Evolutionary conservation across 2,888 invertebrate genomes (phyloP).

Genomic region (Athalia cordata): DNA sequence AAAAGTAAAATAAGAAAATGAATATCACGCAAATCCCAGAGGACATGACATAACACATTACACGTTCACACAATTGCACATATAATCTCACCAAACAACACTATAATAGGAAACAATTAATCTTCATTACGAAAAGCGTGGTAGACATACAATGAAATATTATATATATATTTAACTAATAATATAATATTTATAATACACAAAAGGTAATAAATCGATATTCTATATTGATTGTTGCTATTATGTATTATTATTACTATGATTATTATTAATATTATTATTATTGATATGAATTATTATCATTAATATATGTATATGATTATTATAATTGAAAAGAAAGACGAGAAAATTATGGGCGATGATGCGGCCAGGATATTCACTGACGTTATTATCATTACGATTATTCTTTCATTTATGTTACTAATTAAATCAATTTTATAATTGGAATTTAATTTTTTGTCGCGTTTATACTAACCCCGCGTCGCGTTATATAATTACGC

Average conservation of each 20-base stretch:
- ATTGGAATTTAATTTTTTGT: not conserved
- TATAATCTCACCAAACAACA: conserved; percentile 19
- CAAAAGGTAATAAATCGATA: conserved; percentile 33
- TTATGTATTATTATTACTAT: not conserved
- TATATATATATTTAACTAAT: conserved; percentile 57
- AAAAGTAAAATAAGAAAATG: no score
- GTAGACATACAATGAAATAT: conserved; percentile 53
- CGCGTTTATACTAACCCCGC: not conserved
- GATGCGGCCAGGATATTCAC: conserved; percentile 36
- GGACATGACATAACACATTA: no score
- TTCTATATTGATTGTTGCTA: conserved; percentile 40
- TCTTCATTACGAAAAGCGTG: conserved; percentile 54
- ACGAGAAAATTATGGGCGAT: not conserved
- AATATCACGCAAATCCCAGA: no score
- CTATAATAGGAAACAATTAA: conserved; percentile 51
- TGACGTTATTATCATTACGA: conserved; percentile 25
- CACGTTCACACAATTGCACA: conserved; percentile 1
- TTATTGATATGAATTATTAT: no score
- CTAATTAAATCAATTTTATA: not conserved
- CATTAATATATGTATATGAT: no score
- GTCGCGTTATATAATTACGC: not conserved
- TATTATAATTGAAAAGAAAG: no score
- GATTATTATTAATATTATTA: no score
- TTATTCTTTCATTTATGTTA: not conserved
- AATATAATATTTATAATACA: conserved; percentile 52